phyloP scores from a whole-genome alignment of 2,797 vertebrate species.

The Tarsius wallacei region DNA sequence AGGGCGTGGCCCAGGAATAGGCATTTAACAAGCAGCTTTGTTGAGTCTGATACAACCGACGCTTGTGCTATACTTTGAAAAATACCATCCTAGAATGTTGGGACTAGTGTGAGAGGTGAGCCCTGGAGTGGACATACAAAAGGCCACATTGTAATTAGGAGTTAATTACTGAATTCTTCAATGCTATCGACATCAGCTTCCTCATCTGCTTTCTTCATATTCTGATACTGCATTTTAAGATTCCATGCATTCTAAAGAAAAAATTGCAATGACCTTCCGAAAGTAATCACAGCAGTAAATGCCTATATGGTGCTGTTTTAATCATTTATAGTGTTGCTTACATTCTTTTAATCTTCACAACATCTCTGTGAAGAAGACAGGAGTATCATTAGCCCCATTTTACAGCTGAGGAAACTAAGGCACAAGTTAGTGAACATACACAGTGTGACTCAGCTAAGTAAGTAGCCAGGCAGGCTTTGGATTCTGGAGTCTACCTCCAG shows the following conservation, averaged over 20 bases:
- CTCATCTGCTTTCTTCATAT: neutral
- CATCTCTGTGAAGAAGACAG: neutral
- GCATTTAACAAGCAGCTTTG: neutral
- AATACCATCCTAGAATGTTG: neutral
- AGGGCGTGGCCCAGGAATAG: neutral
- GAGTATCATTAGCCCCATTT: neutral
- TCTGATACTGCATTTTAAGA: constrained; percentile 5
- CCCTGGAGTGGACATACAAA: neutral
- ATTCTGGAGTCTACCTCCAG: neutral
- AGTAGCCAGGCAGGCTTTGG: neutral
- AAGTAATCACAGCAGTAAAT: constrained; percentile 32
- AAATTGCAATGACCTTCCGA: neutral
- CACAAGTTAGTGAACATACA: neutral
- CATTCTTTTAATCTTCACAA: constrained; percentile 28
- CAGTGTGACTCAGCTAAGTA: neutral
- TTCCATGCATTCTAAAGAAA: neutral
- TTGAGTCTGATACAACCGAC: neutral
- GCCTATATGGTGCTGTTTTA: neutral
- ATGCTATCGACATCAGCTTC: neutral
- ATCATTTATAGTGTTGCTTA: neutral
- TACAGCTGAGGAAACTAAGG: neutral
- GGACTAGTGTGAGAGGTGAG: neutral
- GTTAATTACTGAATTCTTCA: constrained; percentile 48
- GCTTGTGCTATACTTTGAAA: neutral
- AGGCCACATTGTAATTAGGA: neutral